Evolutionary conservation across 2,113 vertebrate genomes (phyloP).

Genomic region (Brevimyrus niger): DNA sequence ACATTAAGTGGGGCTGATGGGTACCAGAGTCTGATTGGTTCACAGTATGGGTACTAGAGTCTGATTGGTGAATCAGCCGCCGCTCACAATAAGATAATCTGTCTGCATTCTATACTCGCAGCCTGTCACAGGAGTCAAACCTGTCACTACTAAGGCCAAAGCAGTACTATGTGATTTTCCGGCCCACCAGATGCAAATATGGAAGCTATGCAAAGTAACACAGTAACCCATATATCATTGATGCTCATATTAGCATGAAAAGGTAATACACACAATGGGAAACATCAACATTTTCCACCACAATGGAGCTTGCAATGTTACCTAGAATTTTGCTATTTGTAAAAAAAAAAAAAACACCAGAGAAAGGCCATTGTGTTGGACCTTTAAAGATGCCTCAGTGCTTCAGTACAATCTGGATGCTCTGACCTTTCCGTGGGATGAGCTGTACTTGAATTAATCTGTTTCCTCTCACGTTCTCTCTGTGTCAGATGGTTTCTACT

Average conservation of each 20-base stretch:
- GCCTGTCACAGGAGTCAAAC: not conserved
- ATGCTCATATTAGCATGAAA: not conserved
- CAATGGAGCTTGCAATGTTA: not conserved
- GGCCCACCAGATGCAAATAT: not conserved
- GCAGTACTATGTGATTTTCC: not conserved
- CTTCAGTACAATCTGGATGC: not conserved
- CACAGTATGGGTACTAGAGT: not conserved
- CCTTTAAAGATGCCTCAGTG: not conserved
- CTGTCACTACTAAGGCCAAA: not conserved
- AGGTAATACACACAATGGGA: not conserved
- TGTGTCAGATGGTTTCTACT: not conserved
- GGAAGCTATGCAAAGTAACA: not conserved
- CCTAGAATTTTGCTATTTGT: not conserved
- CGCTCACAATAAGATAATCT: slow-evolving; percentile 32
- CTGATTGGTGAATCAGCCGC: not conserved
- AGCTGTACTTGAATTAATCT: not conserved
- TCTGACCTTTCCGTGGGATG: not conserved
- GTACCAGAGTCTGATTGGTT: slow-evolving; percentile 1
- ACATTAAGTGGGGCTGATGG: not conserved
- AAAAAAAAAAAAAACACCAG: not conserved
- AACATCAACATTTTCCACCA: not conserved
- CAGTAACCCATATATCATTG: not conserved
- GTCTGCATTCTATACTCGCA: not conserved
- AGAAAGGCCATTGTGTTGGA: not conserved
- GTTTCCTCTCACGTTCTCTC: not conserved